Percentiles rank a stretch among this genome's conserved stretches.
Evolutionary conservation across 1,140 invertebrate species (phyloP).

Genomic region (Sipha flava): DNA sequence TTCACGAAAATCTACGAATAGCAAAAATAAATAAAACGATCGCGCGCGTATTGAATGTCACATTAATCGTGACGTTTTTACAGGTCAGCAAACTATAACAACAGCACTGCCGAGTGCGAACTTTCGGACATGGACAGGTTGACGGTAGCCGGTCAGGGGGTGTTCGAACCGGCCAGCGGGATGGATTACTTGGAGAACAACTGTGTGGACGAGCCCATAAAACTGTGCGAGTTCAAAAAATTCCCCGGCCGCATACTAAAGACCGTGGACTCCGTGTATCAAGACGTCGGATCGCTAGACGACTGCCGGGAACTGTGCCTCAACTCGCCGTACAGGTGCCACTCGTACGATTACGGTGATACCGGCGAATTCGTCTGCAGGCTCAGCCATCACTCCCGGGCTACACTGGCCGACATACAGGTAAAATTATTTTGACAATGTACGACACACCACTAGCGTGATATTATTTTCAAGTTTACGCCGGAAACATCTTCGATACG

Average conservation of each 20-base stretch:
- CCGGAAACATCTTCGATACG: no score
- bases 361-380: conserved; percentile 87
- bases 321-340: conserved; percentile 74
- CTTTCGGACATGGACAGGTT: conserved; percentile 83
- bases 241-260: conserved; percentile 78
- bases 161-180: conserved; percentile 55
- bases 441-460: no score
- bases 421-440: conserved; percentile 45
- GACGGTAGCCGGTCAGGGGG: conserved; percentile 63
- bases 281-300: conserved; percentile 74
- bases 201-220: conserved; percentile 79
- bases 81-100: conserved; percentile 85
- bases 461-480: no score
- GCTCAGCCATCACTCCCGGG: conserved; percentile 79
- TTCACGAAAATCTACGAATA: no score
- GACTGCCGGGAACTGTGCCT: conserved; percentile 81
- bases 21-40: no score
- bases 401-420: conserved; percentile 79
- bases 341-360: conserved; percentile 87
- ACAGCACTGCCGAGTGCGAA: conserved; percentile 72
- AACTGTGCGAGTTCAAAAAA: conserved; percentile 87
- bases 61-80: no score
- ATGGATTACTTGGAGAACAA: conserved; percentile 81
- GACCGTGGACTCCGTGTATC: conserved; percentile 87
- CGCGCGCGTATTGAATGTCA: no score